phyloP scores from a whole-genome alignment of 2,113 vertebrate genomes.

The Piaya cayana region DNA sequence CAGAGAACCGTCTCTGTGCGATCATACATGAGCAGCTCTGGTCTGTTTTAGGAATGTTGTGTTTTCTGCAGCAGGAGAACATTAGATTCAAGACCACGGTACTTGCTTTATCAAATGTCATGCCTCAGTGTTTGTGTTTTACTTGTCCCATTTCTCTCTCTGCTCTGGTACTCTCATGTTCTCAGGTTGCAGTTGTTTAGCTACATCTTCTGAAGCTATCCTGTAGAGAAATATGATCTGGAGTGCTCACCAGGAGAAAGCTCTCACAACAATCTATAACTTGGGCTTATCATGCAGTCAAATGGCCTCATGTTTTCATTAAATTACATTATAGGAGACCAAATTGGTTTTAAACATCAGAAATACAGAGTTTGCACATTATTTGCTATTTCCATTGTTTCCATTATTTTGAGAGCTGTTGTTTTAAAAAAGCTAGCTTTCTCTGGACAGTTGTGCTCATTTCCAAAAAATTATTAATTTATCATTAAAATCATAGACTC shows the following conservation, averaged over 20 bases:
- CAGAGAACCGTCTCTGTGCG: neutral
- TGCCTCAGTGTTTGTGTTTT: neutral
- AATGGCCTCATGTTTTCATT: neutral
- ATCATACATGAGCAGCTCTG: neutral
- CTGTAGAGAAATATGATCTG: neutral
- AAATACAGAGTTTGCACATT: neutral
- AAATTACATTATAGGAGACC: neutral
- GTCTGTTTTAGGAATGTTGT: neutral
- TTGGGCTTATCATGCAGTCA: neutral
- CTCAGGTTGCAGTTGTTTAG: constrained; percentile 26
- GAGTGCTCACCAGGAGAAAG: neutral
- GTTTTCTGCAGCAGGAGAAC: neutral
- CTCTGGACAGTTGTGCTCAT: neutral
- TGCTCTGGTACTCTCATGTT: neutral
- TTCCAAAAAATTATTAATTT: neutral
- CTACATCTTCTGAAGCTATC: neutral
- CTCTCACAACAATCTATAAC: neutral
- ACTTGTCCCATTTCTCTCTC: neutral
- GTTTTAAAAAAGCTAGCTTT: neutral
- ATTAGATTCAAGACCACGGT: neutral
- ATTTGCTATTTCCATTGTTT: neutral
- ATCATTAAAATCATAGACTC: neutral
- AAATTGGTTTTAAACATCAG: neutral
- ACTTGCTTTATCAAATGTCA: neutral
- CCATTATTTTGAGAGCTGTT: neutral